Conservation (phyloP, 2,113 vertebrate species). For the Circaetus gallicus region DNA sequence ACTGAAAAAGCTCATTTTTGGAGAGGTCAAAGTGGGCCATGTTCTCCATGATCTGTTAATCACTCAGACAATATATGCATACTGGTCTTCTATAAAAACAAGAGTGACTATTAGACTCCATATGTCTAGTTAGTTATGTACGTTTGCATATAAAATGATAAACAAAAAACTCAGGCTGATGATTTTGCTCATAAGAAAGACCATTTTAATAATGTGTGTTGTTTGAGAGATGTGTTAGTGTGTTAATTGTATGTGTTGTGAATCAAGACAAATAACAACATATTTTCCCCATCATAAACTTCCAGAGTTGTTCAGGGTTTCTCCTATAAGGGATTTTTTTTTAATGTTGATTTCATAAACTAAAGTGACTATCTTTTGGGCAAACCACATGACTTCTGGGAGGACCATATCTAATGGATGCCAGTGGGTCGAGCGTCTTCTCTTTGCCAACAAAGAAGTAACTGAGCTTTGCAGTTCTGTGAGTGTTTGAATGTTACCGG, state of each 20-base stretch:
- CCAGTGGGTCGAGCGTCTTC: not conserved
- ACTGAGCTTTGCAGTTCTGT: not conserved
- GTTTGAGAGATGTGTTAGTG: fast-evolving
- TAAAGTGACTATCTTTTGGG: not conserved
- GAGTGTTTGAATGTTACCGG: not conserved
- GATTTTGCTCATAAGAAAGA: not conserved
- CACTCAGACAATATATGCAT: not conserved
- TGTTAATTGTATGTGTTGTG: not conserved
- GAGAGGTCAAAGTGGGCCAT: fast-evolving
- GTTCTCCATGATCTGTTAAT: not conserved
- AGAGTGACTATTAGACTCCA: fast-evolving
- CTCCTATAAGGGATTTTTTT: not conserved
- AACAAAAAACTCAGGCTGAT: not conserved
- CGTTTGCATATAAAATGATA: fast-evolving
- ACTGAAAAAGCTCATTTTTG: not conserved
- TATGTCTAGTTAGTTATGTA: not conserved
- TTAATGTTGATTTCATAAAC: not conserved
- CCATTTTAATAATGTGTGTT: not conserved
- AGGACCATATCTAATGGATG: not conserved
- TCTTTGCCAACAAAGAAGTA: not conserved
- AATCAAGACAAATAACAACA: not conserved
- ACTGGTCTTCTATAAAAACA: not conserved
- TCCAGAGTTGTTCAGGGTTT: not conserved
- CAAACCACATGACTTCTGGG: not conserved
- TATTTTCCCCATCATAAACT: not conserved